phyloP scores from a whole-genome alignment of 2,888 invertebrate species.

The Danaus chrysippus region DNA sequence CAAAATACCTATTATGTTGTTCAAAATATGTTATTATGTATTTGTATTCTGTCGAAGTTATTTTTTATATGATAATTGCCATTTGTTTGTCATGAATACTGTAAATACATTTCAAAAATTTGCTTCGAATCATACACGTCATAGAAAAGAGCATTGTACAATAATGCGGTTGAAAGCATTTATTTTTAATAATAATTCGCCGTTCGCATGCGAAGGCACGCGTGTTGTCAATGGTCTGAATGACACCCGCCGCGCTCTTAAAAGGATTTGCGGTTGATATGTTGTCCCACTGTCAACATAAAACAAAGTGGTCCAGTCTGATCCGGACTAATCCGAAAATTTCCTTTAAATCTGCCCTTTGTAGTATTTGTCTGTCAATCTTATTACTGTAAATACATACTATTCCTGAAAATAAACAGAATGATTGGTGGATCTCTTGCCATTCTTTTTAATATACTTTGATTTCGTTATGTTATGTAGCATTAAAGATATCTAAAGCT shows the following conservation, averaged over 20 bases:
- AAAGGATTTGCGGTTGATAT: slow-evolving; percentile 45
- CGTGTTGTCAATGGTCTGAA: slow-evolving; percentile 17
- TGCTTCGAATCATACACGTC: background rate
- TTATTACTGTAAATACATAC: background rate
- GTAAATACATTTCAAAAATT: no score
- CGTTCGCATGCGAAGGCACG: slow-evolving; percentile 17
- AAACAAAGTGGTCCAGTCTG: slow-evolving; percentile 34
- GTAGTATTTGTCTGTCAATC: background rate
- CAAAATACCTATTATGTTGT: no score
- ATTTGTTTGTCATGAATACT: no score
- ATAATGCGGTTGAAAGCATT: background rate
- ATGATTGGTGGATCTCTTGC: no score
- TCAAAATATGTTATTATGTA: no score
- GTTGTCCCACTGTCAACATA: slow-evolving; percentile 37
- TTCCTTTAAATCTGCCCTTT: background rate
- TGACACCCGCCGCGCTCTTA: slow-evolving; percentile 47
- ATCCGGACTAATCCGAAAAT: slow-evolving; percentile 15
- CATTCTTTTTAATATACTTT: no score
- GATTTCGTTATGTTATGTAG: no score
- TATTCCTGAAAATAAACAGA: no score
- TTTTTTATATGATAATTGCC: no score
- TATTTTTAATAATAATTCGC: slow-evolving; percentile 8
- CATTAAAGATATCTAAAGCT: no score
- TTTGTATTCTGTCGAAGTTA: no score
- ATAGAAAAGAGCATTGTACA: background rate